Evolutionary conservation across 2,797 vertebrate genomes (phyloP).

Genomic region (Mormyrops attenuatus): DNA sequence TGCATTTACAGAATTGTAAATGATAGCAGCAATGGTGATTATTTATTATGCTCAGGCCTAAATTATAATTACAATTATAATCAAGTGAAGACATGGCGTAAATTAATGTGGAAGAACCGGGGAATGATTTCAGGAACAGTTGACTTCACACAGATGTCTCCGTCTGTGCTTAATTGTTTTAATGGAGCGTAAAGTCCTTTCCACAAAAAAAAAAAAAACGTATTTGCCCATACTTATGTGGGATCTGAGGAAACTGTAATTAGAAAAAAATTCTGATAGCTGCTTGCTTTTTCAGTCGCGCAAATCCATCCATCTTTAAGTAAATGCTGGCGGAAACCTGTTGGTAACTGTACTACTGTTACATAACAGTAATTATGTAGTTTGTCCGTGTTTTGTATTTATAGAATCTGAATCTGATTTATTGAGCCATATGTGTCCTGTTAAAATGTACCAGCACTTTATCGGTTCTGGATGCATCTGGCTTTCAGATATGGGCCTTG

Average conservation of each 20-base stretch:
- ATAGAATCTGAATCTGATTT: neutral
- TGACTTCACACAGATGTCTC: neutral
- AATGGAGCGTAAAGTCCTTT: neutral
- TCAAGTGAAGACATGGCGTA: neutral
- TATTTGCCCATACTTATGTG: neutral
- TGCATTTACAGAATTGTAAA: neutral
- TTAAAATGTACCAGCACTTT: neutral
- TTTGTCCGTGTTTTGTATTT: neutral
- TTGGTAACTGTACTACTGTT: neutral
- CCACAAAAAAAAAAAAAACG: neutral
- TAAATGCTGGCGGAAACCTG: neutral
- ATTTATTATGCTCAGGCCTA: neutral
- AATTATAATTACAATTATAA: constrained; percentile 8
- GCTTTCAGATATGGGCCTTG: neutral
- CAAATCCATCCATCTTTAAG: neutral
- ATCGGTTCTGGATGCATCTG: neutral
- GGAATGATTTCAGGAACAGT: neutral
- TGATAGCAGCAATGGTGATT: constrained; percentile 5
- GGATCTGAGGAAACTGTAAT: neutral
- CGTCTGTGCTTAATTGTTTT: neutral
- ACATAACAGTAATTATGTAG: neutral
- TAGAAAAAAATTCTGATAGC: neutral
- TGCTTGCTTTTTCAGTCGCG: neutral
- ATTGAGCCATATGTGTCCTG: neutral
- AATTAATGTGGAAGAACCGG: neutral